Evolutionary conservation across 2,888 invertebrate species (phyloP), one percentile per base, ranked within the genome.

Genomic region (Microplitis deprimator): DNA sequence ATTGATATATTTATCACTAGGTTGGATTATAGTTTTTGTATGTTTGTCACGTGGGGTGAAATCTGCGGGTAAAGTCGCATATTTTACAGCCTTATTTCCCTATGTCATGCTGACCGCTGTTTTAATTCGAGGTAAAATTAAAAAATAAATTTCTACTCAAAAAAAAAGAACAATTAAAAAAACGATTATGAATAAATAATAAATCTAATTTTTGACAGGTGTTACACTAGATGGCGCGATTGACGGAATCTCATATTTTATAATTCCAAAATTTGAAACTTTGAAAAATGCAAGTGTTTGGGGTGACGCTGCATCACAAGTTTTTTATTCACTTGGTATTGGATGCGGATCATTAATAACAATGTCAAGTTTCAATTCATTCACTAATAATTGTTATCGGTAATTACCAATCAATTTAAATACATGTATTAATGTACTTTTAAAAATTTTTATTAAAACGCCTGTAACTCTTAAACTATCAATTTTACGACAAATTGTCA

Each of bases 21-120:
- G 92, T 3, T 93, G 93, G 93, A 73, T 89, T 1, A 85, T 90
- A 60, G 91, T 93, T 13, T 92, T 91, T 77, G 84, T 91, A 0
- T 90, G 92, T 39, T 89, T 93, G 0, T 89, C 91, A 0, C 91
- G 91, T 77, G 93, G 93, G 2, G 91, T 93, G 5, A 91, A 91
- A 83, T 92, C 92, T 81, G 91, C 92, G 0, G 93, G 93, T 60
- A 93, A 93, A 85, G 93, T 92, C 0, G 93, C 95, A 1, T 95
- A 95, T 86, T 93, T 95, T 83, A 92, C 95, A 3, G 94, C 95
- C 0, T 88, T 94, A 17, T 94, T 94, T 84, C 94, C 94, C 0
- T 93, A 93, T 83, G 85, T 92, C 64, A 91, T 94, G 68, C 91
- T 94, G 88, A 82, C 92, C 39, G 90, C 92, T 17, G 87, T 94